phyloP scores from a whole-genome alignment of 2,888 invertebrate genomes.

The Drosophila yooni region DNA sequence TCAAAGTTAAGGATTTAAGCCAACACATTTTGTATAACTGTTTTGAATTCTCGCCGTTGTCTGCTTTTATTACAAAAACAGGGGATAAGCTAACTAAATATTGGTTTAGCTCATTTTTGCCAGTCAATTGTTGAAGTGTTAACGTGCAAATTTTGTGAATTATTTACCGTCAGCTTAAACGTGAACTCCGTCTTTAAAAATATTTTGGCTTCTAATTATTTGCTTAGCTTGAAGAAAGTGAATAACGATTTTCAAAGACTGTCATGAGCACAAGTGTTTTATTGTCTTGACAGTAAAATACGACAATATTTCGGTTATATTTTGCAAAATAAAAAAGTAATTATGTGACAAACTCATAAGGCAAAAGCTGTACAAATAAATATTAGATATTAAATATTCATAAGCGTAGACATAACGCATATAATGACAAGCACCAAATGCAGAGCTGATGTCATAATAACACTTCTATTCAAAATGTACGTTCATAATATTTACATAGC shows the following conservation, averaged over 20 bases:
- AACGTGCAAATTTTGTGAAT: slow-evolving; percentile 9
- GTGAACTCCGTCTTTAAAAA: slow-evolving; percentile 11
- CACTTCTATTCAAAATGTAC: neutral
- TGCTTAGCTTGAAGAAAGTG: slow-evolving; percentile 61
- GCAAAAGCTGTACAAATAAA: slow-evolving; percentile 49
- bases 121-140: slow-evolving; percentile 30
- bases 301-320: slow-evolving; percentile 3
- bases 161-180: slow-evolving; percentile 31
- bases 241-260: slow-evolving; percentile 42
- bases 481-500: slow-evolving; percentile 1
- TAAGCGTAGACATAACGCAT: no score
- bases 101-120: slow-evolving; percentile 49
- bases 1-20: slow-evolving; percentile 48
- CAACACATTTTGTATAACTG: slow-evolving; percentile 62
- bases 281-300: slow-evolving; percentile 23
- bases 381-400: neutral
- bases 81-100: slow-evolving; percentile 37
- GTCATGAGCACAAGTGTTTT: slow-evolving; percentile 63
- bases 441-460: neutral
- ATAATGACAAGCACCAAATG: neutral
- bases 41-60: slow-evolving; percentile 4
- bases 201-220: slow-evolving; percentile 29
- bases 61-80: slow-evolving; percentile 58
- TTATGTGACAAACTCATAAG: neutral
- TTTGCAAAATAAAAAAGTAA: neutral